These are phyloP conservation scores for Creontiades dilutus DNA, from an alignment of 2,888 invertebrate species.

Conservation along the genomic window DNA sequence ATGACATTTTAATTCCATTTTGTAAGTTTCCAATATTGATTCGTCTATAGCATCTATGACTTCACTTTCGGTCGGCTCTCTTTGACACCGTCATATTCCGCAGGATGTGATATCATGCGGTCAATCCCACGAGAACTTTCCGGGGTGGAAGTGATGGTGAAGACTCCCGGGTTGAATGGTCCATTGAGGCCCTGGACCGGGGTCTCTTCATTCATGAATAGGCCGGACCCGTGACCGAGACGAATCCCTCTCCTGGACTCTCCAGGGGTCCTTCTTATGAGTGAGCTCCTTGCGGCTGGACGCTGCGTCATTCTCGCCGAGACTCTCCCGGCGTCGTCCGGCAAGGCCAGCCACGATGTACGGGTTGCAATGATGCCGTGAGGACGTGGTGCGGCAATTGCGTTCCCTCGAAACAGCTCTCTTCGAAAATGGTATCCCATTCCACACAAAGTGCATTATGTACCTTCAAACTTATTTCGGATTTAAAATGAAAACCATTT, in stretches of 20 bases:
- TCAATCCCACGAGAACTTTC: not conserved
- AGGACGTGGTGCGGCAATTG: too few species aligned
- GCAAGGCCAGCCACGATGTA: not conserved
- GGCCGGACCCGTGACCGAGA: slow-evolving; percentile 48
- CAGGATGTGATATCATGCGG: not conserved
- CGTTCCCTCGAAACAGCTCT: too few species aligned
- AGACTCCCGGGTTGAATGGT: slow-evolving; percentile 51
- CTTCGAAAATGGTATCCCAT: too few species aligned
- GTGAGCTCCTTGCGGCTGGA: slow-evolving; percentile 11
- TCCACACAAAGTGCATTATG: too few species aligned
- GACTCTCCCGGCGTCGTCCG: not conserved
- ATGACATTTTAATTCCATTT: too few species aligned
- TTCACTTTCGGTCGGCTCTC: too few species aligned
- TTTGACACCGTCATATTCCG: too few species aligned
- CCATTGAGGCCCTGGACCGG: slow-evolving; percentile 36
- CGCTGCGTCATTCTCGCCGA: slow-evolving; percentile 27
- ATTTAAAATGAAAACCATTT: too few species aligned
- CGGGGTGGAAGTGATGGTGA: slow-evolving; percentile 45
- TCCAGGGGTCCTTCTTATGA: slow-evolving; percentile 48
- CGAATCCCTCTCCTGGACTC: slow-evolving; percentile 50
- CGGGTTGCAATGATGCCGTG: not conserved
- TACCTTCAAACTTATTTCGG: too few species aligned
- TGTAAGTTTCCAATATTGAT: too few species aligned
- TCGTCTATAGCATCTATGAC: too few species aligned
- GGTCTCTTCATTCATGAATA: slow-evolving; percentile 47